Base-by-base conservation (phyloP, 2,888 invertebrate genomes). In the Ptycholaimellus sp. region DNA sequence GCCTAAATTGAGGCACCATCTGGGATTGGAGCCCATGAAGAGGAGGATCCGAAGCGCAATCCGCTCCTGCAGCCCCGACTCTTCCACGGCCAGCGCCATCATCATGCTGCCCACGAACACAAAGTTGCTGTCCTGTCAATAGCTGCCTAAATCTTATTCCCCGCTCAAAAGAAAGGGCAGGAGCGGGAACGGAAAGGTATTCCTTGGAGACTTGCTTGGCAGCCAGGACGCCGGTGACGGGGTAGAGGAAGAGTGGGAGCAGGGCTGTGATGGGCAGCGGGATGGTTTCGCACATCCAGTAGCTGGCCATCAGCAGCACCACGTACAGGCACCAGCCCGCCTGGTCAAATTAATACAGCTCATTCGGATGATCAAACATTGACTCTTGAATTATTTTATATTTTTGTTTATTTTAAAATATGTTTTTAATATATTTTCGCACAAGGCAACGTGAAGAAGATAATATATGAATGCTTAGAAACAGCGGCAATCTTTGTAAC, bases 21-120 rank as follows among this genome's bases (percentile, higher is more conserved):
- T 33, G 23, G 46, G 46, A 34, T 47, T 51, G 1, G 59, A 54
- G 5, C 62, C 62, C 7, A 61, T 59, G 11, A 60, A 44, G 3
- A 56, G 50, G 6, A 62, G 45, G 4, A 60, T 57, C 35, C 56
- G 45, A 11, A 62, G 48, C 1, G 62, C 61, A 2, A 63, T 52
- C 9, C 62, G 46, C 38, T 57, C 57, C 45, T 62, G 62, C 2
- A 62, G 50, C 35, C 59, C 56, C 50, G 57, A 57, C 22, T 49
- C 49, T 42, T 62, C 62, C 2, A 63, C 59, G 1, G 59, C 60
- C 14, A 59, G 56, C 3, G 61, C 62, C n/a, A 62, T 56, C 9
- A 62, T 47, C 33, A 62, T 49, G 27, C 60, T 59, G 17, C 60
- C 61, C 37, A 62, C 48, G 45, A 62, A 60, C 41, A 62, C 44